Conservation (phyloP, 1,140 invertebrate species). For the Coptotermes formosanus region DNA sequence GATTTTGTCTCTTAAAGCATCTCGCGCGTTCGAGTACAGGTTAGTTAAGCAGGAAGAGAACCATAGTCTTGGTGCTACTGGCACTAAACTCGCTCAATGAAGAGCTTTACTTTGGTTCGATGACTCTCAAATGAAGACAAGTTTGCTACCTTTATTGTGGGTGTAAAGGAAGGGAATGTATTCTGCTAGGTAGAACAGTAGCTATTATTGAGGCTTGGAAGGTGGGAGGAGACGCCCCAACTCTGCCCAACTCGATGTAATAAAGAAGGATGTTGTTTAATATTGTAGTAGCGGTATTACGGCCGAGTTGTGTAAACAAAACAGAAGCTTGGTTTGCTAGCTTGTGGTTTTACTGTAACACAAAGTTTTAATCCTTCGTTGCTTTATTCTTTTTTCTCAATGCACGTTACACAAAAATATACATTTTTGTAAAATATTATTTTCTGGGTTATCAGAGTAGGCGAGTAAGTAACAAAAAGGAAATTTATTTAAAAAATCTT, state of each 20-base stretch:
- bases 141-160: too few relatives aligned
- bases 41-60: neutral
- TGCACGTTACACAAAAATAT: neutral
- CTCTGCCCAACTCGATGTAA: neutral
- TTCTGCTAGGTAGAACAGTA: neutral
- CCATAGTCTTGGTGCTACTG: neutral
- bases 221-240: neutral
- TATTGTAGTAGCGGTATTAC: neutral
- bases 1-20: neutral
- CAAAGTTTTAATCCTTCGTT: neutral
- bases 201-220: neutral
- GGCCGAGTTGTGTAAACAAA: neutral
- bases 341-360: neutral
- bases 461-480: neutral
- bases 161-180: neutral
- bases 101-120: constrained; percentile 5
- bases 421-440: neutral
- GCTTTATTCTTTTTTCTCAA: neutral
- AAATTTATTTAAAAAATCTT: neutral
- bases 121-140: constrained; percentile 9
- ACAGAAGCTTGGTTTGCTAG: neutral
- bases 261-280: constrained; percentile 4
- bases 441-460: neutral
- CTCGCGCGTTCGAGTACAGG: neutral
- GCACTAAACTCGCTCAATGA: neutral